phyloP scores from a whole-genome alignment of 1,140 invertebrate species.

The Plodia interpunctella region DNA sequence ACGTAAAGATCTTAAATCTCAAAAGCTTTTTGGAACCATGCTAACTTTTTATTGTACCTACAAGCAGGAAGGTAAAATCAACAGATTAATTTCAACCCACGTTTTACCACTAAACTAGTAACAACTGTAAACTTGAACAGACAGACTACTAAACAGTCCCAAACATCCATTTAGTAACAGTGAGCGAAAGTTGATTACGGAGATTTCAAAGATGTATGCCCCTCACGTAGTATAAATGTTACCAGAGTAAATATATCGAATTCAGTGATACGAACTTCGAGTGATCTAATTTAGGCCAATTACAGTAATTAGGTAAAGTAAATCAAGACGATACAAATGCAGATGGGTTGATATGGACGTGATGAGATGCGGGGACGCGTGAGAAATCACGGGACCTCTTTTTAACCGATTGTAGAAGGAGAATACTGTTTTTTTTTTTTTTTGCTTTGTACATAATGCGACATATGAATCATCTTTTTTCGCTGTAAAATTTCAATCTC shows the following conservation, averaged over 20 bases:
- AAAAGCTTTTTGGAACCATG: no score
- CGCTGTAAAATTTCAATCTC: neutral
- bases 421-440: neutral
- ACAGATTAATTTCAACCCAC: neutral
- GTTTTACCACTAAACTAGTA: neutral
- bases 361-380: neutral
- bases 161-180: neutral
- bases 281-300: neutral
- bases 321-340: conserved; percentile 4
- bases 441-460: neutral
- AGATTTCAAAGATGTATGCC: neutral
- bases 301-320: neutral
- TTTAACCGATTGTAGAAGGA: neutral
- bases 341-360: neutral
- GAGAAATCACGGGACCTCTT: neutral
- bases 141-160: neutral
- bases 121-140: neutral
- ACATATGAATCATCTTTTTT: neutral
- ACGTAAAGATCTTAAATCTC: no score
- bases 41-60: no score
- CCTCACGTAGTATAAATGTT: neutral
- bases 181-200: neutral
- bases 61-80: neutral
- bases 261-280: neutral
- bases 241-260: no score